A percentile compares a stretch with the other conserved stretches of the same genome.
Evolutionary conservation across 2,797 vertebrate species (phyloP).

Genomic region (Podarcis lilfordi): DNA sequence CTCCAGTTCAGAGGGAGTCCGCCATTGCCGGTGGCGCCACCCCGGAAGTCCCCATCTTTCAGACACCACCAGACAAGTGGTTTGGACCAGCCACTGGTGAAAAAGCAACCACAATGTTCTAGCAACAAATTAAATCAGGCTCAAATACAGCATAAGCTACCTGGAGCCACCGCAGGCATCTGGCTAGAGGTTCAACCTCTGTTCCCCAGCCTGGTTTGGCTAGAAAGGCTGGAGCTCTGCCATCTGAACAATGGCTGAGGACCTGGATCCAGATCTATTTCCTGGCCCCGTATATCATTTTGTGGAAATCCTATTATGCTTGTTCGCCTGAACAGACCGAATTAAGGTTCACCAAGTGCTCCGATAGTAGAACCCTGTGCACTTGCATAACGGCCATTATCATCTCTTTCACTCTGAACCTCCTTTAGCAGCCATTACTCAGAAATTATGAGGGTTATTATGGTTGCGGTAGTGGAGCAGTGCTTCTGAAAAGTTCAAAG

Average conservation of each 20-base stretch:
- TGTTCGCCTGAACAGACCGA: neutral
- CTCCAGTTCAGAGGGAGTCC: too few species aligned
- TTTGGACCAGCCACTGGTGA: neutral
- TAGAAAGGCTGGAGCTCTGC: rapidly evolving
- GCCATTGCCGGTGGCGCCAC: too few species aligned
- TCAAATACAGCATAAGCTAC: neutral
- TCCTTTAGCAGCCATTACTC: neutral
- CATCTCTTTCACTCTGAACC: neutral
- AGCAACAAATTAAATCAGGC: neutral
- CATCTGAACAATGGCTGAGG: rapidly evolving
- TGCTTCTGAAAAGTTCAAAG: neutral
- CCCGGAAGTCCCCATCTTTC: neutral
- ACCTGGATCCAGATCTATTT: rapidly evolving
- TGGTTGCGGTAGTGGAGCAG: neutral
- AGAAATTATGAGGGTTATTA: neutral
- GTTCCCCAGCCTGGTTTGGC: neutral
- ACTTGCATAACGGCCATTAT: neutral
- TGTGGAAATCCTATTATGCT: neutral
- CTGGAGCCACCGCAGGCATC: neutral
- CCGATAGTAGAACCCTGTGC: neutral
- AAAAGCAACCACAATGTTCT: neutral
- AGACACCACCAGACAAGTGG: neutral
- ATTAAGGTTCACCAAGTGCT: neutral
- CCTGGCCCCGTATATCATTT: neutral
- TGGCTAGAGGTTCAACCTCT: neutral